Evolutionary conservation across 2,113 vertebrate species (phyloP), one percentile per base, ranked within the genome.

Genomic region (Piprites chloris): DNA sequence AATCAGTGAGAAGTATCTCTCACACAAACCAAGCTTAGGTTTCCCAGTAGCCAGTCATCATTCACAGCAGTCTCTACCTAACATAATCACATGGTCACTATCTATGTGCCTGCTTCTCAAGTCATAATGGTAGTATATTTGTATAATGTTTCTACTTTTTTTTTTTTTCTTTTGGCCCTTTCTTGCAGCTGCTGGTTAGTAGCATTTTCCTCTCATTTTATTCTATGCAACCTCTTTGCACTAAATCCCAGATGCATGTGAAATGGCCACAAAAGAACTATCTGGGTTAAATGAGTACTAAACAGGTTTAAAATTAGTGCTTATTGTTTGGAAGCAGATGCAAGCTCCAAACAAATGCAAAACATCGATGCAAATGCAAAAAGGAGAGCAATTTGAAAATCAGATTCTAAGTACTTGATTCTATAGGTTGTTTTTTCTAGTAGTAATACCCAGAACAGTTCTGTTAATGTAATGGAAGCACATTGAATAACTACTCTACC

Each of bases 221-320:
- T 97, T 96, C 80, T 76, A 89, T 77, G 90, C 97, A 96, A 92
- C 97, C 98, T 97, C 97, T 97, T 97, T 89, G 96, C 96, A 67
- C 96, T 93, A 96, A 97, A 97, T 94, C 96, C 98, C 98, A 98
- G 98, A 98, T 98, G 98, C 93, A 87, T 97, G 95, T 97, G 97
- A 97, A 97, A 94, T 46, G 91, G 97, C 96, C 97, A 98, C 98
- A 98, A 98, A 98, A 97, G 98, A 98, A 95, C 95, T 96, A 97
- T 97, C 97, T 98, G 98, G 98, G 98, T 98, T 98, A 98, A 98
- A 98, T 96, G 97, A 94, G 89, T 93, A 96, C 97, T 98, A 97
- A 98, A 98, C 98, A 98, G 98, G 98, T 98, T 98, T 97, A 98
- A 98, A 98, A 98, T 98, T 97, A 98, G 97, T 97, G 97, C 97